Conservation (phyloP, 2,888 invertebrate species). For the Aproaerema taeniolella region DNA sequence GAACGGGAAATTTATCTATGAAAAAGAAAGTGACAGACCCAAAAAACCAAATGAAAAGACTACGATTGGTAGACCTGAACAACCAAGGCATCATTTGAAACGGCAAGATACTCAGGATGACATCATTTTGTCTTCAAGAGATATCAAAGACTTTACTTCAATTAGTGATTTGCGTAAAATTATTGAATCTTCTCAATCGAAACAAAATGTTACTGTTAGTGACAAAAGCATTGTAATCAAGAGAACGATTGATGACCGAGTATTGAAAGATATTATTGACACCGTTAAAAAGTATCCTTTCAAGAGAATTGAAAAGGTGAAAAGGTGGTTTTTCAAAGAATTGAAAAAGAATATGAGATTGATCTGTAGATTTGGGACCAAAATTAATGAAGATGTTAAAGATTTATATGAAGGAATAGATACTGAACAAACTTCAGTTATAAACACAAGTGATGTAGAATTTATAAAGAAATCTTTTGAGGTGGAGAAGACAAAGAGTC, state of each 20-base stretch:
- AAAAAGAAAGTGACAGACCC: constrained; percentile 64
- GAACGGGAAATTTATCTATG: constrained; percentile 77
- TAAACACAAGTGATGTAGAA: constrained; percentile 53
- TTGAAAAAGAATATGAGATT: too few relatives aligned
- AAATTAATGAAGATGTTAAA: constrained; percentile 78
- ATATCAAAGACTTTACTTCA: constrained; percentile 70
- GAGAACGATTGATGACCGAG: constrained; percentile 64
- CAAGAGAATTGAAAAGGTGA: constrained; percentile 70
- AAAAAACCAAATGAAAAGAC: constrained; percentile 61
- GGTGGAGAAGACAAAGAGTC: constrained; percentile 65
- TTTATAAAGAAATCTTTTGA: constrained; percentile 64
- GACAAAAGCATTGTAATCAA: constrained; percentile 68
- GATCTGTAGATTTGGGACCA: constrained; percentile 72
- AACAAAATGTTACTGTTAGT: constrained; percentile 64
- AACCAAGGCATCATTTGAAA: constrained; percentile 61
- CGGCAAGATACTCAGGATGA: constrained; percentile 70
- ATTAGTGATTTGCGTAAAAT: constrained; percentile 67
- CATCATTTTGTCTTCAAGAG: constrained; percentile 65
- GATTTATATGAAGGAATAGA: constrained; percentile 69
- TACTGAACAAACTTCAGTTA: constrained; percentile 55
- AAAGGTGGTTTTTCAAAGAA: too few relatives aligned
- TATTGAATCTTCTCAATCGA: constrained; percentile 59
- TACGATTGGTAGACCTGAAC: constrained; percentile 60
- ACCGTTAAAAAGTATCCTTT: constrained; percentile 72
- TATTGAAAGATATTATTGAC: constrained; percentile 67